Percentiles rank a stretch among this genome's conserved stretches.
Evolutionary conservation across 2,888 invertebrate genomes (phyloP).

Genomic region (Resseliella maxima): DNA sequence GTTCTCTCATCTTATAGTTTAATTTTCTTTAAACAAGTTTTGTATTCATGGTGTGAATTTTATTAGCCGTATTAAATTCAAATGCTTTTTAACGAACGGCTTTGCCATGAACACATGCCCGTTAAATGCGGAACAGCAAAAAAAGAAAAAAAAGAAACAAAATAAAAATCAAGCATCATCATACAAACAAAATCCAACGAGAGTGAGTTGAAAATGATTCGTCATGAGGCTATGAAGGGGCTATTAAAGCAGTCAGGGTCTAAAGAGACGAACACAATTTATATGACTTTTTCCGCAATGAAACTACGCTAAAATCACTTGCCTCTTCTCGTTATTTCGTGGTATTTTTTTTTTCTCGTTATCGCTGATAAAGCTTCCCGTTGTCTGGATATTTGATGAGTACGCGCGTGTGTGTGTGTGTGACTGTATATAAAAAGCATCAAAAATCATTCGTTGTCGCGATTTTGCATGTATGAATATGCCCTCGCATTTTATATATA

Average conservation of each 20-base stretch:
- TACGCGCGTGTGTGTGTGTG: too few relatives aligned
- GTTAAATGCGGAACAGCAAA: neutral
- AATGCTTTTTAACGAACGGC: neutral
- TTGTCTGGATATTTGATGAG: neutral
- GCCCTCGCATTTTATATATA: neutral
- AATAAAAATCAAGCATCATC: neutral
- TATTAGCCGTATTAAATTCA: constrained; percentile 49
- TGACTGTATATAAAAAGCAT: neutral
- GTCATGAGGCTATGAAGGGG: neutral
- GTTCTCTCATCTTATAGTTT: constrained; percentile 9
- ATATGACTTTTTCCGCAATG: neutral
- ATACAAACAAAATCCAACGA: neutral
- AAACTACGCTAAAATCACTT: constrained; percentile 17
- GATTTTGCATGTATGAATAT: neutral
- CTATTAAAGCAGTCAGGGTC: neutral
- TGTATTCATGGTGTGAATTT: constrained; percentile 55
- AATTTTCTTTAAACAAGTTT: constrained; percentile 30
- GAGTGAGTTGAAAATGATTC: too few relatives aligned
- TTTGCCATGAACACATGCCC: neutral
- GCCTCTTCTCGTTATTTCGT: neutral
- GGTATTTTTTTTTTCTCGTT: neutral
- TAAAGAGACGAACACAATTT: neutral
- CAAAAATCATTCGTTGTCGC: neutral
- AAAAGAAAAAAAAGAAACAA: neutral
- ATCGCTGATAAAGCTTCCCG: neutral